Evolutionary conservation across 2,797 vertebrate species (phyloP), one percentile per base, ranked within the genome.

Genomic region (Arnoldichthys spilopterus): DNA sequence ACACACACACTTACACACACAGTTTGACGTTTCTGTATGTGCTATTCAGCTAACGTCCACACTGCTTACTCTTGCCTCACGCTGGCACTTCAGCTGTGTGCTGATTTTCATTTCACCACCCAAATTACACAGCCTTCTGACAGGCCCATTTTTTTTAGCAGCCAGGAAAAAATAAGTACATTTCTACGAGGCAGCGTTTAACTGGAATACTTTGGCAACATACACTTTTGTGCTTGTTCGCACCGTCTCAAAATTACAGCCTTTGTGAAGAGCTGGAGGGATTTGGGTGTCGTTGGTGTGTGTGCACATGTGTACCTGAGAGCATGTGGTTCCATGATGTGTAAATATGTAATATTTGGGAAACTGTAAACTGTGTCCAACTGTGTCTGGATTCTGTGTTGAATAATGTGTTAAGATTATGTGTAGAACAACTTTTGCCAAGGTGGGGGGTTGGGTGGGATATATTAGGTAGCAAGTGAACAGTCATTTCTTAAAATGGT

Each of bases 121-220:
- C 64, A 79, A 80, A 69, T 77, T 77, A 77, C 56, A 70, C 34
- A 7, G 20, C 47, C 53, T 34, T 73, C 69, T 77, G 77, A 77
- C 63, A 72, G 71, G 32, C 26, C 54, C 53, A 18, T 80, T 76
- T 73, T 76, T 73, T 74, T 56, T 22, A 63, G 30, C 67, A 40
- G n/a, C 53, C 59, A 37, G 34, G 40, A 32, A 20, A 63, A 24
- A 51, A 67, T 63, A 69, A 72, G 72, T 53, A 63, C 7, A 51
- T 79, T 78, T 76, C n/a, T 45, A 22, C 49, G 59, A 47, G 53
- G 53, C 70, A 15, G 56, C 34, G 40, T 63, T 62, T 74, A 63
- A 56, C 40, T 32, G 58, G 13, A 30, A 30, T 49, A 61, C 45
- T 61, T 63, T 62, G 72, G 58, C 72, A 74, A 63, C 72, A 34